phyloP scores from a whole-genome alignment of 37 sponge, comb jelly and placozoan species.

The Spongilla lacustris region DNA sequence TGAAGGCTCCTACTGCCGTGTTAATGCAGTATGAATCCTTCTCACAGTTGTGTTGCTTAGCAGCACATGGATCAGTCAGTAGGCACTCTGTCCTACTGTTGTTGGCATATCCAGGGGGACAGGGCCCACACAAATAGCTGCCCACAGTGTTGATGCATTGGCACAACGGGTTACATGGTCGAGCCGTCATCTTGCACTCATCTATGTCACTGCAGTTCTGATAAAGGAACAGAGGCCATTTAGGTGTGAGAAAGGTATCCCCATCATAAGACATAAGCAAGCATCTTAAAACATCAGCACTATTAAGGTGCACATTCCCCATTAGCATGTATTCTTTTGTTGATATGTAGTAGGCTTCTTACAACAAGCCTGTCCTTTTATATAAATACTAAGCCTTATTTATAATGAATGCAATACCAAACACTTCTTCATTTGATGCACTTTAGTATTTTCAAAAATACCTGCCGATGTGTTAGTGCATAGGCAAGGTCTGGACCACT shows the following conservation, averaged over 20 bases:
- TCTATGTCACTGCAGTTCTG: slow-evolving; percentile 85
- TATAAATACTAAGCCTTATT: too few species aligned
- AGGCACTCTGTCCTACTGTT: slow-evolving; percentile 63
- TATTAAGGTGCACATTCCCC: too few species aligned
- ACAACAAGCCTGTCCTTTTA: too few species aligned
- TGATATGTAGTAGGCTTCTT: too few species aligned
- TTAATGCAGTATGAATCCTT: slow-evolving; percentile 59
- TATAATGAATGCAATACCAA: too few species aligned
- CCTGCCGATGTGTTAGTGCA: slow-evolving; percentile 55
- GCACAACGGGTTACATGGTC: neutral
- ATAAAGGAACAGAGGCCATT: neutral
- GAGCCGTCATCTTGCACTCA: neutral
- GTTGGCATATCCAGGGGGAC: slow-evolving; percentile 74
- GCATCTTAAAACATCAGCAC: too few species aligned
- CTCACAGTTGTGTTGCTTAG: slow-evolving; percentile 69
- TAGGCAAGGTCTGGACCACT: slow-evolving; percentile 56
- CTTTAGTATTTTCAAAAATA: neutral
- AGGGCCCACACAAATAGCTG: slow-evolving; percentile 74
- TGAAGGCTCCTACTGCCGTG: slow-evolving; percentile 44
- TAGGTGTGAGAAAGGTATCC: neutral
- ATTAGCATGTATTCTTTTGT: too few species aligned
- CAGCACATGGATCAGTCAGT: slow-evolving; percentile 77
- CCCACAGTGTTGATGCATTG: slow-evolving; percentile 25
- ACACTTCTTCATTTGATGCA: too few species aligned
- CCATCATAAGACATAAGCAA: too few species aligned